Evolutionary conservation across 2,888 invertebrate species (phyloP), one percentile per base, ranked within the genome.

Genomic region (Dyspetes luteomarginatus): DNA sequence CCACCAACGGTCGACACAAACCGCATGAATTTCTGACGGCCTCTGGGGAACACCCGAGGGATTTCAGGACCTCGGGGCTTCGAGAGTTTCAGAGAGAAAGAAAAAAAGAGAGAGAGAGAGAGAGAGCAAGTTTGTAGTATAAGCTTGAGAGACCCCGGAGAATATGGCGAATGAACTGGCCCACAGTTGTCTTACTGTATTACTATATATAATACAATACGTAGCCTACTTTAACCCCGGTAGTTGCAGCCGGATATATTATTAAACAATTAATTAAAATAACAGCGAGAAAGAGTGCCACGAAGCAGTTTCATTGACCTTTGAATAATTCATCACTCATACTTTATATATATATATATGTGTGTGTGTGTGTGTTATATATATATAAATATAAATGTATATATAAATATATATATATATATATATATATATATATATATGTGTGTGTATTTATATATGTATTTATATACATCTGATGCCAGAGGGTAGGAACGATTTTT

Each of bases 261-360:
- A 87, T 87, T 87, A 82, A 87, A 85, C 85, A 82, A 86, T 86
- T 87, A 86, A 87, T 87, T 87, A 86, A 85, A 85, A 82, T 78
- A 77, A 77, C 69, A 65, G 45, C 58, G 77, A 62, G 72, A 72
- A 76, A 67, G 36, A 76, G 17, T 58, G 74, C 64, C 41, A 15
- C 48, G 62, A 45, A 56, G 67, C 62, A 78, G 68, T 83, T 79
- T 77, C 79, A 81, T 75, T 52, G 64, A 24, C 19, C 26, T 19
- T 12, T 74, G 65, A 78, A 75, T 81, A 58, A 78, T 75, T 68
- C 36, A 77, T 28, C 12, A 3, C 28, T 26, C 64, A 28, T 26
- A 41, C 9, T 64, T 41, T 50, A 19, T 55, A 15, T 22, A n/a
- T n/a, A n/a, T n/a, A n/a, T n/a, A n/a, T n/a, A n/a, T n/a, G n/a